Conservation (phyloP, 2,797 vertebrate species). For the Pseudocheirus occidentalis region DNA sequence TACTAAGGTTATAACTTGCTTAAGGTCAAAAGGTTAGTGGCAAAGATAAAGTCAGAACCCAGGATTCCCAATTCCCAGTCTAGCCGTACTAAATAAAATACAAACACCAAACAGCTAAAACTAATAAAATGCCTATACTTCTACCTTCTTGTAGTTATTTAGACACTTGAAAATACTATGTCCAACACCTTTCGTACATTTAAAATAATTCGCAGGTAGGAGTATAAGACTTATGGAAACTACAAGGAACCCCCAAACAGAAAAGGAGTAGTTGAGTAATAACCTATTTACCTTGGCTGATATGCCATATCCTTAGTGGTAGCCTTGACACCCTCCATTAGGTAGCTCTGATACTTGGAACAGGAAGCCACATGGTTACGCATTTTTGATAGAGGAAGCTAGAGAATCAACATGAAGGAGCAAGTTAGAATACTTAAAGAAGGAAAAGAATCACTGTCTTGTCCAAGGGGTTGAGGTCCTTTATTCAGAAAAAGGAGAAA, state of each 20-base stretch:
- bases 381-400: conserved; percentile 95
- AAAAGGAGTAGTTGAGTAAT: not conserved
- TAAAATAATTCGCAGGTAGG: not conserved
- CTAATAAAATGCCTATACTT: not conserved
- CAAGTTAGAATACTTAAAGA: conserved; percentile 49
- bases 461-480: not conserved
- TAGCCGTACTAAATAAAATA: not conserved
- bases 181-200: not conserved
- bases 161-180: not conserved
- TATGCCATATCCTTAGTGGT: conserved; percentile 92
- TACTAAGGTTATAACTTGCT: not conserved
- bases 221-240: not conserved
- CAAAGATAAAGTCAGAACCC: not conserved
- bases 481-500: not conserved
- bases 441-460: not conserved
- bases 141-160: not conserved
- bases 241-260: not conserved
- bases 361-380: conserved; percentile 92
- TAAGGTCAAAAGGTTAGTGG: not conserved
- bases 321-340: conserved; percentile 95
- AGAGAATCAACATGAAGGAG: conserved; percentile 59
- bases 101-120: not conserved
- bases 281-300: conserved; percentile 87
- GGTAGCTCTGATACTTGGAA: conserved; percentile 95
- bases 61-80: not conserved